Percentiles rank a stretch among this genome's conserved stretches.
These are phyloP conservation scores for Cichladusa arquata DNA, from an alignment of 2,113 vertebrate genomes.

Conservation along the genomic window DNA sequence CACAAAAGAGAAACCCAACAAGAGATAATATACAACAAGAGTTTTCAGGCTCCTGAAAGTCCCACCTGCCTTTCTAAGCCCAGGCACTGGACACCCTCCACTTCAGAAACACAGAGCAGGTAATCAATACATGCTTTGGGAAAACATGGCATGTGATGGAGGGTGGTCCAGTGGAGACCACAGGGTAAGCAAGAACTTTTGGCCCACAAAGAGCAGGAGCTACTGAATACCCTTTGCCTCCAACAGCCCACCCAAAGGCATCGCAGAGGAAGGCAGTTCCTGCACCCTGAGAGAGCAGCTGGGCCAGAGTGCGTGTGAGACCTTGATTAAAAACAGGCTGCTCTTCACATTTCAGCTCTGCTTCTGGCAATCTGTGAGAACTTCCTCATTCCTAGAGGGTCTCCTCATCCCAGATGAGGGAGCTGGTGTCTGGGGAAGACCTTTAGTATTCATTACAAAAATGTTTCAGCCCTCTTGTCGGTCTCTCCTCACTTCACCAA, in stretches of 20 bases:
- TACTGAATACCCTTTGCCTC: neutral
- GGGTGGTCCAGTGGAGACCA: neutral
- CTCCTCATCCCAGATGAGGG: conserved; percentile 59
- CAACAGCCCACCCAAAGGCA: neutral
- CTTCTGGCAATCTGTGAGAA: neutral
- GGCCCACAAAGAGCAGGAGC: neutral
- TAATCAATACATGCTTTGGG: rapidly evolving
- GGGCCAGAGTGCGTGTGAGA: conserved; percentile 6
- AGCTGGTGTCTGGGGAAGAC: conserved; percentile 58
- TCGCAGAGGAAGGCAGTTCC: neutral
- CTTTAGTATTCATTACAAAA: conserved; percentile 42
- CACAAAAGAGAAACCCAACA: neutral
- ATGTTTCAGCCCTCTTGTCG: neutral
- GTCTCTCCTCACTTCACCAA: conserved; percentile 13
- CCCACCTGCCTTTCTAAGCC: neutral
- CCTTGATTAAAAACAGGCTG: conserved; percentile 54
- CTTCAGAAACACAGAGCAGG: neutral
- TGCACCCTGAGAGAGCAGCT: neutral
- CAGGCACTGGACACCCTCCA: neutral
- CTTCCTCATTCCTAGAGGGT: conserved; percentile 57
- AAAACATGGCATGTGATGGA: neutral
- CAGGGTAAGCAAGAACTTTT: neutral
- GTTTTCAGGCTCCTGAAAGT: neutral
- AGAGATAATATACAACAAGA: neutral
- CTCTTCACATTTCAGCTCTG: conserved; percentile 17